Evolutionary conservation across 37 sponge, comb jelly and placozoan genomes (phyloP).

Genomic region (Eunapius fragilis): DNA sequence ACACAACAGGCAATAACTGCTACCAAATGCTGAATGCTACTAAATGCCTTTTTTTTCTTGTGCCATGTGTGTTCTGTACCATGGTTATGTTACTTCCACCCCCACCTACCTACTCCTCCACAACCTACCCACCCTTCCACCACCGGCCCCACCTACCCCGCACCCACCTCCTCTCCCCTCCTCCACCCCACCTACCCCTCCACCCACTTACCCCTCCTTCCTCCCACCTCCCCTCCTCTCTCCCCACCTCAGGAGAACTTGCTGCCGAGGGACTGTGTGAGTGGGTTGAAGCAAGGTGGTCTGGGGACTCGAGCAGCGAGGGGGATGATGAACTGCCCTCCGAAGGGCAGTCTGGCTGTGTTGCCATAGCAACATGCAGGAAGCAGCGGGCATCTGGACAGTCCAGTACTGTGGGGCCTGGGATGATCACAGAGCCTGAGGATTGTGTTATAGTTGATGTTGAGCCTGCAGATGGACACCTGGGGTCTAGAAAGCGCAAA

Average conservation of each 20-base stretch:
- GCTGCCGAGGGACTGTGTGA: background rate
- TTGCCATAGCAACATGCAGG: background rate
- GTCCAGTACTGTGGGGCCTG: background rate
- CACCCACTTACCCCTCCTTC: no score
- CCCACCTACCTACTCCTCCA: no score
- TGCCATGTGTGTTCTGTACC: no score
- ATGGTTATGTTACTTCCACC: no score
- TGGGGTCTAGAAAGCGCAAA: background rate
- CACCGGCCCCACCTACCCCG: no score
- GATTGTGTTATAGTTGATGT: background rate
- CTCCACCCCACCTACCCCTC: no score
- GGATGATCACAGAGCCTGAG: background rate
- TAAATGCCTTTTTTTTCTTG: no score
- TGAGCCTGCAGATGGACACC: background rate
- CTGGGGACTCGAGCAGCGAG: background rate
- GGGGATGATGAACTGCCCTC: background rate
- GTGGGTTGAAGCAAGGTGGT: background rate
- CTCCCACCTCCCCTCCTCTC: no score
- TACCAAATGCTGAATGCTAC: no score
- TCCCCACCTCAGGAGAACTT: background rate
- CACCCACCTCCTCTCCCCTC: no score
- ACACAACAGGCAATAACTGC: no score
- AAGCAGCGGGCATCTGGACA: background rate
- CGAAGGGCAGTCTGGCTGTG: background rate
- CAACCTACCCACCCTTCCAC: no score